These are phyloP conservation scores for Callopanchax toddi DNA, from an alignment of 2,113 vertebrate species.

Conservation along the genomic window DNA sequence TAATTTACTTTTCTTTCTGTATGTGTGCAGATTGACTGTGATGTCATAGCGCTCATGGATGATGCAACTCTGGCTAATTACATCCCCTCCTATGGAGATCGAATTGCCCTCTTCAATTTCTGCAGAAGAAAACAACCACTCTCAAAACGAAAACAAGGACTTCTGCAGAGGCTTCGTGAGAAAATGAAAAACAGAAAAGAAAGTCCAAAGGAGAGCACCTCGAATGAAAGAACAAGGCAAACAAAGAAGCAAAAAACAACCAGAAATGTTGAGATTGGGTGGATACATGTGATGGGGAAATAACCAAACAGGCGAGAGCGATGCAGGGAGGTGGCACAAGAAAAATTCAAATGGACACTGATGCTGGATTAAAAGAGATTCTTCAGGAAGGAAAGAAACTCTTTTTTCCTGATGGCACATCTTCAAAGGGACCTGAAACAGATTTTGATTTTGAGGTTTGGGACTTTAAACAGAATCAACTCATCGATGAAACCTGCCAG, in stretches of 20 bases:
- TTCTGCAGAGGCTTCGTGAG: neutral
- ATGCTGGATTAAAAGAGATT: slow-evolving; percentile 20
- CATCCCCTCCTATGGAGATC: slow-evolving; percentile 1
- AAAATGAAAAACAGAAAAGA: slow-evolving; percentile 8
- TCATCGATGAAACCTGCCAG: too few species aligned
- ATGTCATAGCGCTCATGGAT: neutral
- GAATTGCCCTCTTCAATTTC: neutral
- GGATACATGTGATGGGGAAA: slow-evolving; percentile 17
- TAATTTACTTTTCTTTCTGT: neutral
- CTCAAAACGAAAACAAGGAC: neutral
- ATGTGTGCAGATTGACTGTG: neutral
- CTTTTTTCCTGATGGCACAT: neutral
- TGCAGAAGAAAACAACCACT: neutral
- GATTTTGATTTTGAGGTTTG: too few species aligned
- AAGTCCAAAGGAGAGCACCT: neutral
- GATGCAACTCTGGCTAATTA: neutral
- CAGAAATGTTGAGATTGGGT: slow-evolving; percentile 39
- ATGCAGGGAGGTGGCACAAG: slow-evolving; percentile 43
- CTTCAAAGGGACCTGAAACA: neutral
- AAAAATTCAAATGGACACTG: slow-evolving; percentile 11
- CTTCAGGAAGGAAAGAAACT: slow-evolving; percentile 22
- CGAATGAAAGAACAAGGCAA: neutral
- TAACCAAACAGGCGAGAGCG: slow-evolving; percentile 3
- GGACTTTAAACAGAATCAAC: too few species aligned
- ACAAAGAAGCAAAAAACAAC: slow-evolving; percentile 8